A percentile compares a stretch with the other conserved stretches of the same genome.
Conservation (phyloP, 1,140 invertebrate species). For the Tetramorium simillimum region DNA sequence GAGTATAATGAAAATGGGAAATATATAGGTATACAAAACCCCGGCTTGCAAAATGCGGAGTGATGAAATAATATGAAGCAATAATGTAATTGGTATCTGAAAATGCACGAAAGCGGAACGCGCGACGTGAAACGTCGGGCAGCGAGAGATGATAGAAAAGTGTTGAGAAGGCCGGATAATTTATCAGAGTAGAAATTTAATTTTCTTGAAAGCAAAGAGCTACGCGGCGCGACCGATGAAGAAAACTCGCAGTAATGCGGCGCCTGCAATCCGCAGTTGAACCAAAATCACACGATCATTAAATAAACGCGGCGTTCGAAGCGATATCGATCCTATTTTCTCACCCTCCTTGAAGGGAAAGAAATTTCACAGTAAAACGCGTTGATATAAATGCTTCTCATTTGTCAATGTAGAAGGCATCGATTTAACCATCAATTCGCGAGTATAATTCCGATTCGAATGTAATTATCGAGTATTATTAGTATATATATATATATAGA, state of each 20-base stretch:
- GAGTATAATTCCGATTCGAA: slow-evolving; percentile 38
- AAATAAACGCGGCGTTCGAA: slow-evolving; percentile 27
- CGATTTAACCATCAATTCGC: slow-evolving; percentile 36
- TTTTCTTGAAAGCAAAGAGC: slow-evolving; percentile 59
- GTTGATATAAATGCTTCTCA: slow-evolving; percentile 16
- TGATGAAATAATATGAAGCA: slow-evolving; percentile 54
- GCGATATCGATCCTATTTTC: slow-evolving; percentile 23
- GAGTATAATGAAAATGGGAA: slow-evolving; percentile 46
- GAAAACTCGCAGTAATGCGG: slow-evolving; percentile 31
- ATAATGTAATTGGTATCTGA: slow-evolving; percentile 59
- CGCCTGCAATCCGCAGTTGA: slow-evolving; percentile 19
- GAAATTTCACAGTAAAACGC: slow-evolving; percentile 2
- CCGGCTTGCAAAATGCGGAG: not conserved
- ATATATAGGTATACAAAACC: not conserved
- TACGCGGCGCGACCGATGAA: slow-evolving; percentile 2
- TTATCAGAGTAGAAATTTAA: slow-evolving; percentile 61
- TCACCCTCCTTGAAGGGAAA: not conserved
- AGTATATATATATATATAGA: not conserved
- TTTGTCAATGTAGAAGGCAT: slow-evolving; percentile 26
- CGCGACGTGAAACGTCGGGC: slow-evolving; percentile 38
- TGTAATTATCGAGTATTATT: slow-evolving; percentile 32
- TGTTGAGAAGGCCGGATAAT: slow-evolving; percentile 29
- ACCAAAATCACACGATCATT: slow-evolving; percentile 31
- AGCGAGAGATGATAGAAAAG: slow-evolving; percentile 43
- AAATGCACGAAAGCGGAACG: slow-evolving; percentile 46